Evolutionary conservation across 2,113 vertebrate genomes (phyloP), one percentile per base, ranked within the genome.

Genomic region (Paratilapia polleni): DNA sequence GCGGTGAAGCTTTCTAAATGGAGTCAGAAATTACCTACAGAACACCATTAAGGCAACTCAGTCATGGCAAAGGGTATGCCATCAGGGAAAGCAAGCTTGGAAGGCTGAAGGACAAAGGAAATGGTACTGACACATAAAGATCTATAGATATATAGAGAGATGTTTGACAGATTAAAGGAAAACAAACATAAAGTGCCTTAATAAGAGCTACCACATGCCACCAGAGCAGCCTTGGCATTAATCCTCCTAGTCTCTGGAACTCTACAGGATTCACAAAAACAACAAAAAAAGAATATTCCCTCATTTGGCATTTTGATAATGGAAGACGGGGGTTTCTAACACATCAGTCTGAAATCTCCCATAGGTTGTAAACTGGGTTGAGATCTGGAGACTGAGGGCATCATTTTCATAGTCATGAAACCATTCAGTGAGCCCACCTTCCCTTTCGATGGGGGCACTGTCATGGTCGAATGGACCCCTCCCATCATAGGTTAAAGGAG

Each of bases 1-100:
- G 81, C 76, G 63, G 47, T 56, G 19, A 64, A 61, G 75, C 70
- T 85, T 82, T 79, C 6, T 36, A 20, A 82, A 78, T 77, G 47
- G 61, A 86, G 47, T 68, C 59, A 60, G 68, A 68, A 80, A 60
- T 41, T 49, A 56, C 77, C 60, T 41, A 58, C n/a, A 49, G 47
- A 66, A 84, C 62, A 63, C 26, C 60, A 15, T 79, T 17, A 47
- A 73, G 14, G 57, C 49, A 20, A 17, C 15, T 47, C 60, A 60
- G 84, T 54, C 70, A 61, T 1, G 20, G 47, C 34, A 2, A 84
- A 80, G 88, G 54, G 11, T 24, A 79, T 64, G 28, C 31, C 15
- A 28, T 75, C 12, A 15, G 56, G 22, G 20, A 73, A 75, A 82
- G 77, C 3, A 7, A 47, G 63, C 47, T 20, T 49, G 77, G 78